These are phyloP conservation scores for Vidua chalybeata DNA, from an alignment of 2,113 vertebrate genomes.

Conservation along the genomic window DNA sequence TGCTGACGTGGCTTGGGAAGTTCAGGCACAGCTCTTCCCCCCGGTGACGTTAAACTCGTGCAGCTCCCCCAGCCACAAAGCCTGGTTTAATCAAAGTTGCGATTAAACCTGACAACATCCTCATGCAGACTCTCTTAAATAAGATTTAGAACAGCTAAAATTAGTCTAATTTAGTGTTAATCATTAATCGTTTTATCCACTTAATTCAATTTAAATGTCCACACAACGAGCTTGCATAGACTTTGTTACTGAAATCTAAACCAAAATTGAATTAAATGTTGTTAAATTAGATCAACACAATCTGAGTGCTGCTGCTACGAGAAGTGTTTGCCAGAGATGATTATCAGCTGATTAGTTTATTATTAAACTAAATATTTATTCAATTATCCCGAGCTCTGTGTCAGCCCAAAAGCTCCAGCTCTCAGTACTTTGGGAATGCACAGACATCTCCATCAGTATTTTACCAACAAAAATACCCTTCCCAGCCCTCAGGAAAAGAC, in stretches of 20 bases:
- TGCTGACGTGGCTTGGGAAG: background rate
- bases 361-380: too few relatives aligned
- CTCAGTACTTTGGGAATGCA: background rate
- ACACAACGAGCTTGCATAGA: background rate
- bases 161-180: conserved; percentile 57
- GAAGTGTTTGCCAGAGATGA: background rate
- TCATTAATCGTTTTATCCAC: conserved; percentile 44
- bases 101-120: conserved; percentile 36
- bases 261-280: background rate
- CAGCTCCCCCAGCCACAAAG: background rate
- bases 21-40: background rate
- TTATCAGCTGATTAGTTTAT: background rate
- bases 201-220: conserved; percentile 55
- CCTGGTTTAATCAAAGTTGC: background rate
- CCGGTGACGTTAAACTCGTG: background rate
- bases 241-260: background rate
- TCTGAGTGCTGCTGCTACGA: background rate
- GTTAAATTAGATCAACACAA: background rate
- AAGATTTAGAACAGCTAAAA: conserved; percentile 54
- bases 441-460: background rate
- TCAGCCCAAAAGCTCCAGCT: background rate
- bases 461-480: fast-evolving
- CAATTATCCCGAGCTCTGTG: background rate
- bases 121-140: background rate
- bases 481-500: background rate